phyloP scores from a whole-genome alignment of 2,113 vertebrate species.

The Apodemus speciosus region DNA sequence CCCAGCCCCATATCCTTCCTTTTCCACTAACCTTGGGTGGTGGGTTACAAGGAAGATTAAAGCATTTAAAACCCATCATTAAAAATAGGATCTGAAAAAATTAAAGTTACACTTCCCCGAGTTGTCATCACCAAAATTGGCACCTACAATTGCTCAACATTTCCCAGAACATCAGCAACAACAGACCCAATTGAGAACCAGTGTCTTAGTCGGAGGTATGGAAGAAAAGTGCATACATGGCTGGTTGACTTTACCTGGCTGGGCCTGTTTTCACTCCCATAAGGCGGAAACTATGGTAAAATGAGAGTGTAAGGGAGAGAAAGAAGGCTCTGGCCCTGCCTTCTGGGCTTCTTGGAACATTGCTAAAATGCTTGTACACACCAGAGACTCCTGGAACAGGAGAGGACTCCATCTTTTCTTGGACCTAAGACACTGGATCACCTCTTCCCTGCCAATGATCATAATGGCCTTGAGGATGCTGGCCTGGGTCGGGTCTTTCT shows the following conservation, averaged over 20 bases:
- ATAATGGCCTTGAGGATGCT: neutral
- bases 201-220: neutral
- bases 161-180: neutral
- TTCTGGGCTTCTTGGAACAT: neutral
- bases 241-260: neutral
- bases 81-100: no score
- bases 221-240: neutral
- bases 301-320: neutral
- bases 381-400: rapidly evolving
- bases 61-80: no score
- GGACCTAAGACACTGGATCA: neutral
- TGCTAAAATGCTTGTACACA: neutral
- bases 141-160: neutral
- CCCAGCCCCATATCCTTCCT: no score
- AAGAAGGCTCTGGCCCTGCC: neutral
- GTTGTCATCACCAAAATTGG: neutral
- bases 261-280: neutral
- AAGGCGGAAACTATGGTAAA: neutral
- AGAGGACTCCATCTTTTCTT: neutral
- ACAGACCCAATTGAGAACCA: neutral
- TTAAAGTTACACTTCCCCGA: no score
- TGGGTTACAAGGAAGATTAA: no score
- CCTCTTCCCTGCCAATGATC: neutral
- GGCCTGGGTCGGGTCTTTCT: neutral
- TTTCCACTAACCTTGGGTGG: no score